A percentile compares a stretch with the other conserved stretches of the same genome.
These are phyloP conservation scores for Calycopis cecrops DNA, from an alignment of 1,140 invertebrate species.

Conservation along the genomic window DNA sequence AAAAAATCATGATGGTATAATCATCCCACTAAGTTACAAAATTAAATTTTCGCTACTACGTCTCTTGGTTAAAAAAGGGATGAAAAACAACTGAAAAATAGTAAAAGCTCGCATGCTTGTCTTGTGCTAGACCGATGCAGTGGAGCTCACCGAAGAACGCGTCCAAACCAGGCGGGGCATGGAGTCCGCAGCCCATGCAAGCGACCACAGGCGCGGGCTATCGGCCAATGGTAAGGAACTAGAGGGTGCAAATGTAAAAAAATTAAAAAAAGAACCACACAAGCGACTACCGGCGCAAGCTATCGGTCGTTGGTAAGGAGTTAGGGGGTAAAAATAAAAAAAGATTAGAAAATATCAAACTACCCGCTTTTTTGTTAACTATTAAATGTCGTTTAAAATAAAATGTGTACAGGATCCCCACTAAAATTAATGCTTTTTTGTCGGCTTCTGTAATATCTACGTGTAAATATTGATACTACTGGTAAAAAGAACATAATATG, in stretches of 20 bases:
- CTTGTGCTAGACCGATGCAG: slow-evolving; percentile 81
- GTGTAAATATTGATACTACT: no score
- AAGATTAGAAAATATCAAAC: not conserved
- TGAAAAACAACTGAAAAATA: slow-evolving; percentile 17
- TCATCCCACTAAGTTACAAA: no score
- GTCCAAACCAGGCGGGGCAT: slow-evolving; percentile 83
- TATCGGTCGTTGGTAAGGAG: slow-evolving; percentile 88
- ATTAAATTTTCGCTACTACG: not conserved
- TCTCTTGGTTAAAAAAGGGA: not conserved
- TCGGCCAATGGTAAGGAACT: slow-evolving; percentile 84
- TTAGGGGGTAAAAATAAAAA: no score
- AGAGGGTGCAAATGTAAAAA: not conserved
- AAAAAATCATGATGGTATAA: not conserved
- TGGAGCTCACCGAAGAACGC: slow-evolving; percentile 92
- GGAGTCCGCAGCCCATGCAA: slow-evolving; percentile 90
- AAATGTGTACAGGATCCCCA: no score
- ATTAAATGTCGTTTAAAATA: no score
- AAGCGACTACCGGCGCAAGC: slow-evolving; percentile 87
- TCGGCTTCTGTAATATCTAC: no score
- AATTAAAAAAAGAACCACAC: slow-evolving; percentile 77
- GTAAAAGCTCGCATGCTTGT: slow-evolving; percentile 27
- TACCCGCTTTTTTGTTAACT: not conserved
- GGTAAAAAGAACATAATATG: no score
- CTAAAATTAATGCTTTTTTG: no score
- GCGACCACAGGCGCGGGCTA: slow-evolving; percentile 89